Base-by-base conservation (phyloP, 2,888 invertebrate species). In the Liodrosophila aerea region DNA sequence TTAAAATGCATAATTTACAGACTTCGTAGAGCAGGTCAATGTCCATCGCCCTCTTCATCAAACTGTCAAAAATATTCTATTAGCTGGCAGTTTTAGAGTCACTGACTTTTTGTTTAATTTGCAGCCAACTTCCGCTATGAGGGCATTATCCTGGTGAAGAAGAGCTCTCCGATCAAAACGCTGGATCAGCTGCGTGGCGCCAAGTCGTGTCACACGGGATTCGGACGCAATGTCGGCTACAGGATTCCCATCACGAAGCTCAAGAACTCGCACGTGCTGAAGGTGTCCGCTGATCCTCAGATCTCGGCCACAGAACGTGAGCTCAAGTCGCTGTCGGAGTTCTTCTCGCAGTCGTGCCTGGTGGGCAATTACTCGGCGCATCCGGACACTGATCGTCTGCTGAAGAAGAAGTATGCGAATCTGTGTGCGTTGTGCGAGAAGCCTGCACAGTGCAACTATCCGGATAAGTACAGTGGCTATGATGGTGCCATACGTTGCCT, bases 191-290 rank as follows among this genome's bases (percentile, higher is more conserved):
- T 97, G 50, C 92, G 92, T 67, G 95, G 95, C 0, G 92, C 94
- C 44, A 95, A 94, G 78, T 96, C 96, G 0, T 97, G 97, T 81
- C 96, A 97, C 87, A 96, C 97, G 1, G 96, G 96, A 8, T 93
- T 96, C 61, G 96, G 96, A 51, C 93, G 96, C 65, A 96, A 96
- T 84, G 96, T 96, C 5, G 97, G 97, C 16, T 97, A 96, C 91
- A 95, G 96, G 92, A 94, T 95, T 52, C 95, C 95, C 0, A 90
- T 95, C 8, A 94, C 95, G 0, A 94, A 94, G 91, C 90, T 97
- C 76, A 94, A 95, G 90, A 93, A 94, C 64, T 91, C 93, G 82
- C 91, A 93, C 15, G 61, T 90, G 12, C 75, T 90, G 7, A 90
- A 90, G 69, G 87, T 89, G 0, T 87, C 88, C 1, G 74, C 85